Evolutionary conservation across 2,797 vertebrate species (phyloP).

Genomic region (Spinus pinus): DNA sequence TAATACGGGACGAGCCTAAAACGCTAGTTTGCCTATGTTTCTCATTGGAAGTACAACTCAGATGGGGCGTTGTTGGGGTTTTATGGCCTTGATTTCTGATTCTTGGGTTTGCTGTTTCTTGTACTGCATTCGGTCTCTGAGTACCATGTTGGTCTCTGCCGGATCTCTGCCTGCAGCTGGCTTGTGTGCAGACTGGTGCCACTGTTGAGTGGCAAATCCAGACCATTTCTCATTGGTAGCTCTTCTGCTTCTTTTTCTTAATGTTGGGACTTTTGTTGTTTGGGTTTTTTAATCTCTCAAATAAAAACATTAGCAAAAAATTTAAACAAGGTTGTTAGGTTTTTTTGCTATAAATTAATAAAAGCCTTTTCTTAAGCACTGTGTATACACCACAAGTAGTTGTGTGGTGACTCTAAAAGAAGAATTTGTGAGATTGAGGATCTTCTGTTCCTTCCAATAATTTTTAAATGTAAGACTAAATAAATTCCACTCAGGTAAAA

Average conservation of each 20-base stretch:
- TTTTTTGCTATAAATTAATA: conserved; percentile 41
- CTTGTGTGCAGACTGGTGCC: conserved; percentile 49
- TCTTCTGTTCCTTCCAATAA: neutral
- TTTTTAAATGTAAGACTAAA: neutral
- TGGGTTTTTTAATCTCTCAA: conserved; percentile 69
- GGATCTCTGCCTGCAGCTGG: conserved; percentile 48
- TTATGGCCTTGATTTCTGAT: conserved; percentile 40
- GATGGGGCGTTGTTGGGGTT: neutral
- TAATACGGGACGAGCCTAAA: neutral
- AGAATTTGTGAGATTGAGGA: neutral
- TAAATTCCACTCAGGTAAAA: neutral
- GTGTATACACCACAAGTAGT: neutral
- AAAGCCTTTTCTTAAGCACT: neutral
- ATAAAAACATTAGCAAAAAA: conserved; percentile 66
- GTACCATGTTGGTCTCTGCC: conserved; percentile 42
- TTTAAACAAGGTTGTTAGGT: conserved; percentile 52
- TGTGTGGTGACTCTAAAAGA: neutral
- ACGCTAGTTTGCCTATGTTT: neutral
- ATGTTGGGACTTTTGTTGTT: conserved; percentile 68
- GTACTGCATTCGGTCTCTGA: neutral
- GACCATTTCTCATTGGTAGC: conserved; percentile 27
- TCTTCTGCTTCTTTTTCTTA: conserved; percentile 62
- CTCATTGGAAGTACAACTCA: conserved; percentile 1
- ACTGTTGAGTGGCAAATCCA: conserved; percentile 33
- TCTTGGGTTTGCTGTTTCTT: conserved; percentile 46